phyloP scores from a whole-genome alignment of 2,888 invertebrate genomes.

The Micoletzkya japonica region DNA sequence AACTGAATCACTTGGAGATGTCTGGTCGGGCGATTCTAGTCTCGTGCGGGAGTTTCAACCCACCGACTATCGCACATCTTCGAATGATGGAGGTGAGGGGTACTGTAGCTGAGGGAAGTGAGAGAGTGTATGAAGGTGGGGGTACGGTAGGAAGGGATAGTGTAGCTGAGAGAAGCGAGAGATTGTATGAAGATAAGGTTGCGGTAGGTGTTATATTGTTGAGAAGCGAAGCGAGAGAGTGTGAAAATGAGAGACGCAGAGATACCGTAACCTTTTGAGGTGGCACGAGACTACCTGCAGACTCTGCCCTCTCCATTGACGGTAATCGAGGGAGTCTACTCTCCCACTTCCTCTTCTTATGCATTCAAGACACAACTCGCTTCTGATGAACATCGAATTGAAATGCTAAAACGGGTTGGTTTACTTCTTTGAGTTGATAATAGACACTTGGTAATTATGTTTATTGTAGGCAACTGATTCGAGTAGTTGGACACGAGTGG shows the following conservation, averaged over 20 bases:
- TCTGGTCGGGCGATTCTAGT: not conserved
- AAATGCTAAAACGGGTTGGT: not conserved
- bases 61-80: constrained; percentile 23
- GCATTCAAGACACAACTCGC: not conserved
- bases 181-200: not conserved
- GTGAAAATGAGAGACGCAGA: not conserved
- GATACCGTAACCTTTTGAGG: too few species aligned
- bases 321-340: not conserved
- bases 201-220: not conserved
- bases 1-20: too few species aligned
- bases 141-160: constrained; percentile 12
- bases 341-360: not conserved
- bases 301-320: too few species aligned
- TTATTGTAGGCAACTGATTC: constrained; percentile 3
- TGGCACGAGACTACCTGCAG: too few species aligned
- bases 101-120: not conserved
- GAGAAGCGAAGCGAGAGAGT: not conserved
- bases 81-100: constrained; percentile 26
- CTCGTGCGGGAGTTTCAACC: constrained; percentile 26
- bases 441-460: not conserved
- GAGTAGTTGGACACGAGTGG: constrained; percentile 6
- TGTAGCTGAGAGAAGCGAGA: not conserved
- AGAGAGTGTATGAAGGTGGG: constrained; percentile 6
- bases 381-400: not conserved
- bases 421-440: not conserved